Evolutionary conservation across 2,888 invertebrate species (phyloP), one percentile per base, ranked within the genome.

Genomic region (Tricholauxania praeusta): DNA sequence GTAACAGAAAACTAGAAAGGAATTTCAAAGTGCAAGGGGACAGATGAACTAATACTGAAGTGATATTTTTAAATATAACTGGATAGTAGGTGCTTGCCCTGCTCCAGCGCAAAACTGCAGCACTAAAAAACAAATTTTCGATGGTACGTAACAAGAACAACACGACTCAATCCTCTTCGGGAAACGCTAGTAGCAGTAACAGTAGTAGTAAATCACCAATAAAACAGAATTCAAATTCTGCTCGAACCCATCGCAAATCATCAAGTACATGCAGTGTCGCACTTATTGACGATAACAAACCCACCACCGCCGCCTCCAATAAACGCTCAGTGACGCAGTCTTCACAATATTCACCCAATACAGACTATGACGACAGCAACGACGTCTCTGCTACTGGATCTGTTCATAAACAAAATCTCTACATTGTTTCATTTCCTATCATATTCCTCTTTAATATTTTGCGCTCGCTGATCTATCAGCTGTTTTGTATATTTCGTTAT

Each of bases 321-420:
- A 76, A 80, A 17, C 81, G 80, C 55, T 81, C 83, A n/a, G 15
- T 22, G 22, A 68, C 19, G 8, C 82, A 80, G 59, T 81, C 83
- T 48, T 80, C 84, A 15, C 28, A 28, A 4, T 28, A 28, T 10
- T 83, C 85, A 19, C 67, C 69, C 7, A 85, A 84, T 77, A 82
- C 82, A 72, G 83, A 83, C 64, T 81, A 82, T 71, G 79, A 79
- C 59, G 73, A 75, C 77, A 82, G 83, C 70, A 82, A 80, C 71
- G 78, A 78, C 68, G 72, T 75, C 65, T 76, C 78, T 57, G 64
- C 77, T 15, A 75, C 91, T 82, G 92, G 92, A 83, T 94, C 95
- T 73, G 94, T 95, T 83, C 95, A 95, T 88, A 95, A 95, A 88
- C 91, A 94, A 88, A 96, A 95, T 88, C 91, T 96, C 82, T 95